Base-by-base conservation (phyloP, 1,140 invertebrate species). In the Eufriesea mexicana region DNA sequence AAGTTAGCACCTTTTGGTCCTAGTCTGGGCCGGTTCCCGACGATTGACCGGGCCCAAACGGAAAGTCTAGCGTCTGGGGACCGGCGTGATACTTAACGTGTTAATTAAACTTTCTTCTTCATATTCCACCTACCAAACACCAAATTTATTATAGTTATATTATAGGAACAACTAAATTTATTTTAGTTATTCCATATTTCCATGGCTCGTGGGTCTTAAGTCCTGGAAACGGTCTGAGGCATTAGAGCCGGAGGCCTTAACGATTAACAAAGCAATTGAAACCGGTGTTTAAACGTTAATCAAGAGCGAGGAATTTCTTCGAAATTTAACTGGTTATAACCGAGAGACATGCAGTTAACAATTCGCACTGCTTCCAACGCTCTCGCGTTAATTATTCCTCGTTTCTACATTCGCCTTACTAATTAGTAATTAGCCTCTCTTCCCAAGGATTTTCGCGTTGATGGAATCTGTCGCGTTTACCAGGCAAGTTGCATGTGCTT, bases 351-450 rank as follows among this genome's bases (percentile, higher is more conserved):
- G 25, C 18, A 71, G 66, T 49, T 79, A 72, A 71, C 77, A 61
- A 79, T 79, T 72, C 45, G 7, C 55, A 42, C 25, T 79, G 20
- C 25, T 35, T 35, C 35, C 57, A 5, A 25, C 8, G 45, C 67
- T 28, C 20, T 51, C 67, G 55, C 55, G 45, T 72, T 72, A 79
- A 79, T 79, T 72, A 79, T 72, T 79, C 54, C 51, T 20, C 55
- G 77, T 72, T 79, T 61, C 77, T 72, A 79, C 67, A 51, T 79
- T 71, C 77, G 45, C 47, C 55, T 61, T 71, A 49, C 77, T 79
- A 71, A 79, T 79, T 79, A 79, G 54, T 79, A 79, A 79, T 79
- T 79, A 72, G 67, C 77, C 25, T 61, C 45, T 20, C 45, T 72
- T 62, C 9, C 45, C 45, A n/a, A 61, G 67, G 67, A 79, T 79